Evolutionary conservation across 2,797 vertebrate species (phyloP).

Genomic region (Bradypus variegatus): DNA sequence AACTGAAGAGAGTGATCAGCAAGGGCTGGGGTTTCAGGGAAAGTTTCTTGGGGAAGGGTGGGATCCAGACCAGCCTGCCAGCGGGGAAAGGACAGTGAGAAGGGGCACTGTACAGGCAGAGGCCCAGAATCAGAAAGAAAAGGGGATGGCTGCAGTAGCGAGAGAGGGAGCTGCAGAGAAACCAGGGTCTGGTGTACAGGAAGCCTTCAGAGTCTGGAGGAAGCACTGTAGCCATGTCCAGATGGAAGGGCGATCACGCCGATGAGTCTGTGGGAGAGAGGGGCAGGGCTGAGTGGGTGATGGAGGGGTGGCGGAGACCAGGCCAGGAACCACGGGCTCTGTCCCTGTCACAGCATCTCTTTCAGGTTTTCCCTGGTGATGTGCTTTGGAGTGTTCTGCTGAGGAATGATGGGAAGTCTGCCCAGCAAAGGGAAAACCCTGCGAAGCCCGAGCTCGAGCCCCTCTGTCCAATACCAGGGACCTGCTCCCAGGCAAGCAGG

Average conservation of each 20-base stretch:
- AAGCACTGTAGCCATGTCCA: not conserved
- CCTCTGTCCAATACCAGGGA: not conserved
- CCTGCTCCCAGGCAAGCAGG: slow-evolving; percentile 26
- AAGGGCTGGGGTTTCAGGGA: not conserved
- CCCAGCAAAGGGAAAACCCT: slow-evolving; percentile 55
- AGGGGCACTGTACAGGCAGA: not conserved
- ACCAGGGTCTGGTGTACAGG: not conserved
- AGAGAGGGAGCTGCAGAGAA: not conserved
- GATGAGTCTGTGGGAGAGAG: not conserved
- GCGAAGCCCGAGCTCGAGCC: rapidly evolving
- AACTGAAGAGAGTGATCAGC: not conserved
- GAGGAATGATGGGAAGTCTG: slow-evolving; percentile 64
- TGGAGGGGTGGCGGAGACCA: not conserved
- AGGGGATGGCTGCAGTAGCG: not conserved
- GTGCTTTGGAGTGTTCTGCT: not conserved
- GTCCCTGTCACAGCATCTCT: not conserved
- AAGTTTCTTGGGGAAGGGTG: not conserved
- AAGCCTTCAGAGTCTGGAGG: not conserved
- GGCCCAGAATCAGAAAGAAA: not conserved
- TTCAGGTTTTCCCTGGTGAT: slow-evolving; percentile 17
- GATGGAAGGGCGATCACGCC: rapidly evolving
- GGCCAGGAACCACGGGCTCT: not conserved
- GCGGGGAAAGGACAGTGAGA: not conserved
- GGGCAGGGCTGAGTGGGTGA: not conserved
- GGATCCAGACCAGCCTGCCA: not conserved